Evolutionary conservation across 2,888 invertebrate species (phyloP), one percentile per base, ranked within the genome.

Genomic region (Adineta ricciae): DNA sequence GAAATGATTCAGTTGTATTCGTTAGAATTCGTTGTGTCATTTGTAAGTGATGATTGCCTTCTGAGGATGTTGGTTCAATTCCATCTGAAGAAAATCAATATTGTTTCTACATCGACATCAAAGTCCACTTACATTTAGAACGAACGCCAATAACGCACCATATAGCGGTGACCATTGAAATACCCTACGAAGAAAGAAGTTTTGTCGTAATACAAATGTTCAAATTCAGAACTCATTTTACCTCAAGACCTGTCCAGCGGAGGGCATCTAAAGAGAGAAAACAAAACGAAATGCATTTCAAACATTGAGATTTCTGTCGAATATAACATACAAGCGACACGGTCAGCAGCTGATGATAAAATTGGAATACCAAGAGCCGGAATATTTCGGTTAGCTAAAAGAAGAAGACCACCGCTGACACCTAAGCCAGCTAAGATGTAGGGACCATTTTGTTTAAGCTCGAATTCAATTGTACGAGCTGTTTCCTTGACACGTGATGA

Each of bases 371-470:
- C 32, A 8, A 78, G 9, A n/a, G 38, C 41, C 8, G 78, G 78
- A 41, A 78, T 78, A 78, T 78, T 78, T 41, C 41, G 24, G 41
- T 78, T 78, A 9, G 41, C 78, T 7, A 78, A n/a, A 41, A 78
- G 24, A 78, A 78, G 41, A n/a, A 78, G 24, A 11, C 41, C 78
- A 78, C 78, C 41, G 19, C 41, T 41, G n/a, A 78, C 78, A 78
- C 78, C 78, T 24, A 78, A 41, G n/a, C 78, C 78, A 41, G 78
- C 78, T 78, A 78, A 78, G 8, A 78, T 78, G n/a, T 78, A 78
- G 38, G 78, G 41, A 14, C 41, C 78, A 41, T 38, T 78, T 21
- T 24, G 1, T n/a, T 41, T 19, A 41, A 78, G 41, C n/a, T 78
- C 41, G 11, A 1, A 1, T 78, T 78, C 41, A 24, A 41, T 1